Percentiles rank a stretch among this genome's conserved stretches.
Evolutionary conservation across 2,797 vertebrate genomes (phyloP).

Genomic region (Borostomias antarcticus): DNA sequence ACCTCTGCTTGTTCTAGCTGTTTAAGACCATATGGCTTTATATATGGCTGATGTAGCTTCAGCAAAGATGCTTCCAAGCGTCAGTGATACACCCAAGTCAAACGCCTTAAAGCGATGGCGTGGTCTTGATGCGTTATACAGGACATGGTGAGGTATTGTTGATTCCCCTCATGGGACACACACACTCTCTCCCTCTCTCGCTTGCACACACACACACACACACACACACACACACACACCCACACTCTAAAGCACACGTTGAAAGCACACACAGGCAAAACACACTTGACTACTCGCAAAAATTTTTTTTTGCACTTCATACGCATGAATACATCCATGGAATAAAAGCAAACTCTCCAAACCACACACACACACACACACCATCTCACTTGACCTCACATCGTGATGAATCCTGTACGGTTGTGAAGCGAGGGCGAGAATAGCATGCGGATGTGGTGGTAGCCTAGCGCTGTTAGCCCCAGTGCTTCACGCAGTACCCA

Average conservation of each 20-base stretch:
- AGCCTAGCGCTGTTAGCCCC: neutral
- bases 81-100: neutral
- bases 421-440: too few relatives aligned
- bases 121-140: slow-evolving; percentile 28
- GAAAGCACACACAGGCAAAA: neutral
- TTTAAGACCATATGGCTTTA: neutral
- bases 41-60: neutral
- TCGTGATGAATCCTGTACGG: too few relatives aligned
- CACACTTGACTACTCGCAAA: too few relatives aligned
- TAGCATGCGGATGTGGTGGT: too few relatives aligned
- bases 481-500: neutral
- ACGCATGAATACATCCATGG: too few relatives aligned
- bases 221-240: slow-evolving; percentile 3
- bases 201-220: neutral
- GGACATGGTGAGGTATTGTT: slow-evolving; percentile 27
- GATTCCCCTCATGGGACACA: slow-evolving; percentile 19
- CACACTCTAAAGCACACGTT: neutral
- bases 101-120: neutral
- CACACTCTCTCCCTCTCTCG: neutral
- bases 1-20: slow-evolving; percentile 1
- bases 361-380: too few relatives aligned
- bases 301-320: too few relatives aligned
- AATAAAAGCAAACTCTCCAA: too few relatives aligned
- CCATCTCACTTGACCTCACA: too few relatives aligned
- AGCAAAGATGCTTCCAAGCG: neutral